Evolutionary conservation across 1,140 invertebrate species (phyloP).

Genomic region (Drosophila takahashii): DNA sequence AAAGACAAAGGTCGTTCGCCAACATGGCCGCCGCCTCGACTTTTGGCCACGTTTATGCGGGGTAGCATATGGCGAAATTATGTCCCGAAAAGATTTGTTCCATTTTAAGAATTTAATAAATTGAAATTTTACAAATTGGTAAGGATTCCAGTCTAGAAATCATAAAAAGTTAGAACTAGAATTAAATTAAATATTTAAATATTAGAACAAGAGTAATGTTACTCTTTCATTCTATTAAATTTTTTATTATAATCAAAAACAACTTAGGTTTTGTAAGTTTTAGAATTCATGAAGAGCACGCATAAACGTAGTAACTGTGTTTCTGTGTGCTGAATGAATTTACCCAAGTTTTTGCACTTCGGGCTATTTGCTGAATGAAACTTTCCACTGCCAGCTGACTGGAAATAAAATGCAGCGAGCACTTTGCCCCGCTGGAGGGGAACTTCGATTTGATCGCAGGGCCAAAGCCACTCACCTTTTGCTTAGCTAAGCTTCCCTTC

Average conservation of each 20-base stretch:
- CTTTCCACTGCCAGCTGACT: slow-evolving; percentile 22
- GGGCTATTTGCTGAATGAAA: slow-evolving; percentile 43
- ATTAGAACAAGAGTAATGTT: no score
- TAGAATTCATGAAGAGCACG: not conserved
- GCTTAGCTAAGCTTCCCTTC: slow-evolving; percentile 1
- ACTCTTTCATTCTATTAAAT: no score
- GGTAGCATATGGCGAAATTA: not conserved
- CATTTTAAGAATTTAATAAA: not conserved
- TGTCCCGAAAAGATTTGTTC: no score
- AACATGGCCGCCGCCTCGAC: slow-evolving; percentile 15
- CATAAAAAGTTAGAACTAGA: no score
- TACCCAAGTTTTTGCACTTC: slow-evolving; percentile 33
- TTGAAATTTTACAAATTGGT: not conserved
- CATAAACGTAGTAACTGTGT: slow-evolving; percentile 17
- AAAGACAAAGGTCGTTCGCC: slow-evolving; percentile 50
- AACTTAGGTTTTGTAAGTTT: not conserved
- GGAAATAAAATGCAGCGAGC: slow-evolving; percentile 43
- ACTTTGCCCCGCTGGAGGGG: slow-evolving; percentile 7
- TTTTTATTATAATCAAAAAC: not conserved
- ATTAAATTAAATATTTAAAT: no score
- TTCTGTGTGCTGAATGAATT: slow-evolving; percentile 24
- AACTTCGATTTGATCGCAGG: slow-evolving; percentile 32
- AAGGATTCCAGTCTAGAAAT: no score
- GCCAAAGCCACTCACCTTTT: slow-evolving; percentile 21
- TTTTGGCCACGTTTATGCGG: slow-evolving; percentile 16